Evolutionary conservation across 2,113 vertebrate genomes (phyloP), one percentile per base, ranked within the genome.

Genomic region (Tamias sibiricus): DNA sequence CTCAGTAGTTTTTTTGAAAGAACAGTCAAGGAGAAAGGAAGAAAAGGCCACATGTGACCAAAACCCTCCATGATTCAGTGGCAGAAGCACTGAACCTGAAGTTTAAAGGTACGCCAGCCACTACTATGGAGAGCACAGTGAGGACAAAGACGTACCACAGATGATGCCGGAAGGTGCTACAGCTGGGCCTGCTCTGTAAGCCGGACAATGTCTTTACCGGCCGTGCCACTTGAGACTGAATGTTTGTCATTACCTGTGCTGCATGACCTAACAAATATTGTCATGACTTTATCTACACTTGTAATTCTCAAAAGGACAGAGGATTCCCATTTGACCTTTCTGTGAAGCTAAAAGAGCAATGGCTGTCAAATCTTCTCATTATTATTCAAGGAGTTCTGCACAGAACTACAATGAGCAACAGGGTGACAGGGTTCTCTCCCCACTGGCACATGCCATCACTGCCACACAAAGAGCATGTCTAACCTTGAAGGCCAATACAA

Each of bases 401-500:
- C 30, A 3, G 13, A 75, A 47, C 8, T 30, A 4, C 32, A 26
- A 42, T 1, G 2, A 57, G 42, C 49, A 49, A 22, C 62, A 20
- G 49, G 19, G 24, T 8, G 10, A n/a, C 11, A 4, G 17, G 37
- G 80, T 32, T 47, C 59, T 47, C 14, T 16, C 28, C 66, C 10
- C 22, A 0, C 0, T 26, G 82, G 87, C 44, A 81, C 0, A 0
- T 4, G 22, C 37, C 11, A 1, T 6, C 59, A 28, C 7, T 59
- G 7, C 16, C 4, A 75, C 72, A 68, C 1, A 74, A 19, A 19
- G 0, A 8, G 0, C 7, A 17, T 0, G n/a, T 35, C 16, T 82
- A 81, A 35, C 66, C 66, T 2, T 10, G 14, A 82, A 57, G 30
- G 24, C 9, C n/a, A 49, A 37, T 8, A 32, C 44, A 54, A 59